Evolutionary conservation across 1,140 invertebrate genomes (phyloP).

Genomic region (Arctopsyche grandis): DNA sequence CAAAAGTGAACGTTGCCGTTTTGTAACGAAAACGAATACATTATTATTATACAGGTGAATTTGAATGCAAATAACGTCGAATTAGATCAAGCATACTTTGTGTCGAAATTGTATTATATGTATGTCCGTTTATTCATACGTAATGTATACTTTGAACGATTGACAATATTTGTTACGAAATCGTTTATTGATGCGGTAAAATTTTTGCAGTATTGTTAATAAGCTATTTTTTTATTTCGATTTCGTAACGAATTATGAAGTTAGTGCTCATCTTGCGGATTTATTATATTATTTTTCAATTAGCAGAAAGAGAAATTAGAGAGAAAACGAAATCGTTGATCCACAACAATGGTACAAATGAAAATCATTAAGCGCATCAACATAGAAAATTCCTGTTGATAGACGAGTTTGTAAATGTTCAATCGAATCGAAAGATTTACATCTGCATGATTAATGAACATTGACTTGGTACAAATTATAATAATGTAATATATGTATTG

Average conservation of each 20-base stretch:
- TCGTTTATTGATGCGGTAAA: not conserved
- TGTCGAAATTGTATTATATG: slow-evolving; percentile 3
- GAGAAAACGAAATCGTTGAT: slow-evolving; percentile 33
- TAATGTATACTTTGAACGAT: not conserved
- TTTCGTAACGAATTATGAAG: slow-evolving; percentile 5
- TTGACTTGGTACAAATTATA: too few species aligned
- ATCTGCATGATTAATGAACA: too few species aligned
- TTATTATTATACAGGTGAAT: slow-evolving; percentile 12
- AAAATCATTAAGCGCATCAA: slow-evolving; percentile 24
- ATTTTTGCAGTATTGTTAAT: not conserved
- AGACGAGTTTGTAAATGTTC: not conserved
- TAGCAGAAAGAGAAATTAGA: slow-evolving; percentile 27
- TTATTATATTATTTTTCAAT: slow-evolving; percentile 35
- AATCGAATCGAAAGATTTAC: not conserved
- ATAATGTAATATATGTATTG: too few species aligned
- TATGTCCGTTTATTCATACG: not conserved
- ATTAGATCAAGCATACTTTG: not conserved
- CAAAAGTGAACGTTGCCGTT: slow-evolving; percentile 33
- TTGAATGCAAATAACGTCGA: slow-evolving; percentile 27
- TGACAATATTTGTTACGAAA: not conserved
- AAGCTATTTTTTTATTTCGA: slow-evolving; percentile 2
- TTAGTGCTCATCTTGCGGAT: not conserved
- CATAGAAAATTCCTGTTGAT: slow-evolving; percentile 7
- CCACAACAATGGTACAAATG: slow-evolving; percentile 33
- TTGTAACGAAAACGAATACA: slow-evolving; percentile 5